Evolutionary conservation across 2,888 invertebrate genomes (phyloP).

Genomic region (Mechanitis mazaeus): DNA sequence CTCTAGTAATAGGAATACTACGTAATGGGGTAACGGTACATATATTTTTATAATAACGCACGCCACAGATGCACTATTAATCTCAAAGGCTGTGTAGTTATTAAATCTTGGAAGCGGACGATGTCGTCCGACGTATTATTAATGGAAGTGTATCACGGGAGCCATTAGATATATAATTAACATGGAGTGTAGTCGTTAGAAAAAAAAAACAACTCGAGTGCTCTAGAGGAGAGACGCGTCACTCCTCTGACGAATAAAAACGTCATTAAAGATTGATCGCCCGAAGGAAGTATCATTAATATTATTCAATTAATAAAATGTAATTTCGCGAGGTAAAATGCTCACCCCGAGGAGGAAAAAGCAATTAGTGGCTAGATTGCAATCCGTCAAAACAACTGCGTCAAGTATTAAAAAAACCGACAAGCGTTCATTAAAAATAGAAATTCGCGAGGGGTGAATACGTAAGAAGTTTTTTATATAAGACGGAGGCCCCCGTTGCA

Average conservation of each 20-base stretch:
- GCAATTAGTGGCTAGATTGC: conserved; percentile 78
- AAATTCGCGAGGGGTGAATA: conserved; percentile 76
- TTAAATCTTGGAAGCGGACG: conserved; percentile 67
- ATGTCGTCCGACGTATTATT: conserved; percentile 67
- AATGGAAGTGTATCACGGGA: conserved; percentile 77
- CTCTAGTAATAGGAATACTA: conserved; percentile 32
- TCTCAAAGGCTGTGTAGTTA: conserved; percentile 63
- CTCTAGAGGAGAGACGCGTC: conserved; percentile 51
- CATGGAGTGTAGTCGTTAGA: conserved; percentile 61
- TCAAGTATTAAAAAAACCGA: conserved; percentile 62
- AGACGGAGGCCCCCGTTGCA: conserved; percentile 71
- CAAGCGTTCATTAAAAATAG: conserved; percentile 73
- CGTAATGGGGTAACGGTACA: conserved; percentile 35
- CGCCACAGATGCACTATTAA: conserved; percentile 69
- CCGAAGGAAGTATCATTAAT: conserved; percentile 73
- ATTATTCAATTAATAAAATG: conserved; percentile 77
- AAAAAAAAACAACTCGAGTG: conserved; percentile 53
- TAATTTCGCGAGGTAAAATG: conserved; percentile 69
- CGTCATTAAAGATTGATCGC: conserved; percentile 75
- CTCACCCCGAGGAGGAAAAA: conserved; percentile 73
- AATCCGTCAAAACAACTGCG: conserved; percentile 76
- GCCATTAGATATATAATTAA: conserved; percentile 75
- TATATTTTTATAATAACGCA: conserved; percentile 61
- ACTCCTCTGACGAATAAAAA: conserved; percentile 70
- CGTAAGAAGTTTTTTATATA: conserved; percentile 75